phyloP scores from a whole-genome alignment of 2,797 vertebrate genomes.

The Morus bassanus region DNA sequence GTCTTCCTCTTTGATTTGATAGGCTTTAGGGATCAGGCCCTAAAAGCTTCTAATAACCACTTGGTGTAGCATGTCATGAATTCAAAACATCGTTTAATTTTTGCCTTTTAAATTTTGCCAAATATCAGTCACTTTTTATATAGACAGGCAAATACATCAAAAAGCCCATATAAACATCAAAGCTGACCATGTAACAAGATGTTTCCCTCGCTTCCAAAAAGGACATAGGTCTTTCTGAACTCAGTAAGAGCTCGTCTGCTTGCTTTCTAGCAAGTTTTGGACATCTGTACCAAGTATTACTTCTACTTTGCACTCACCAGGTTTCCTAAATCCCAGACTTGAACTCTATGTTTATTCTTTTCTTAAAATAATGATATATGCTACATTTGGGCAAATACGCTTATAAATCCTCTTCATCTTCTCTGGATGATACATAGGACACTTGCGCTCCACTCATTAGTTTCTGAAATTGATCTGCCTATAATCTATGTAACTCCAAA shows the following conservation, averaged over 20 bases:
- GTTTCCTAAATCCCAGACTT: neutral
- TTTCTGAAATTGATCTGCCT: constrained; percentile 6
- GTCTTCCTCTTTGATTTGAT: neutral
- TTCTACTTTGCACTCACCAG: neutral
- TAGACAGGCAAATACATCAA: neutral
- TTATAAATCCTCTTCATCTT: neutral
- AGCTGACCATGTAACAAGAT: neutral
- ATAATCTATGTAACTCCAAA: neutral
- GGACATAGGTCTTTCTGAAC: neutral
- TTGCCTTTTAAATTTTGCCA: neutral
- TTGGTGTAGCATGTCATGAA: neutral
- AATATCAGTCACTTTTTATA: neutral
- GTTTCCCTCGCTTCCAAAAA: neutral
- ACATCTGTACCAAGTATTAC: neutral
- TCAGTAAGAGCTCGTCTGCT: neutral
- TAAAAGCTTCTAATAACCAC: neutral
- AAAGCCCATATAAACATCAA: neutral
- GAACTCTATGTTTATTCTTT: neutral
- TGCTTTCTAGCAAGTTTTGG: neutral
- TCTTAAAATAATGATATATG: neutral
- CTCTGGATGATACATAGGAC: neutral
- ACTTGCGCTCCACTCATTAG: neutral
- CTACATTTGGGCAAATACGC: neutral
- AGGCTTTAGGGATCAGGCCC: neutral
- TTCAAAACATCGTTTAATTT: neutral